Evolutionary conservation across 2,113 vertebrate genomes (phyloP).

Genomic region (Corvus moneduloides): DNA sequence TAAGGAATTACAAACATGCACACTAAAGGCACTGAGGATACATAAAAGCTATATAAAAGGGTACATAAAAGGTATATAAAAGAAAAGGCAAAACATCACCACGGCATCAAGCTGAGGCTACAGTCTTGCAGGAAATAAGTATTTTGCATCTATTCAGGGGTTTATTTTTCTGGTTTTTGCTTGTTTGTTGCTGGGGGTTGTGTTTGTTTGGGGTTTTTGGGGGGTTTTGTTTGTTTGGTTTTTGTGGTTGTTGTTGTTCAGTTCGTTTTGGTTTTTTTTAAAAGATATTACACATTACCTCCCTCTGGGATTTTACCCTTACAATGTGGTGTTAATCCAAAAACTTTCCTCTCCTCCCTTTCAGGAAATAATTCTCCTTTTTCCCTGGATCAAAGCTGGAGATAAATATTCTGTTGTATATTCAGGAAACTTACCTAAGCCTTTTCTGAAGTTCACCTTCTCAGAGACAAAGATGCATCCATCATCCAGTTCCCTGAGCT

Average conservation of each 20-base stretch:
- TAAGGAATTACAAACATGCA: too few species aligned
- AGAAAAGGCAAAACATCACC: too few species aligned
- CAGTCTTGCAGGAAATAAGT: not conserved
- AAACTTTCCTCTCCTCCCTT: not conserved
- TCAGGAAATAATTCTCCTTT: not conserved
- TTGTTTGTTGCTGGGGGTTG: not conserved
- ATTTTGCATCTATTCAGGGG: not conserved
- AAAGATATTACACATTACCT: not conserved
- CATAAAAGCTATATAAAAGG: too few species aligned
- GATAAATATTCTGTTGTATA: not conserved
- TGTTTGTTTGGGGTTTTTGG: not conserved
- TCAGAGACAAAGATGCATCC: not conserved
- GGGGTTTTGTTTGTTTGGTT: too few species aligned
- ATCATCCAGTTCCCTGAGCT: not conserved
- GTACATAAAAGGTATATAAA: too few species aligned
- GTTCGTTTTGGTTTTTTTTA: not conserved
- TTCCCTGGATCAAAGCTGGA: not conserved
- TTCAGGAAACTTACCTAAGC: not conserved
- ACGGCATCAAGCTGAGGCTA: not conserved
- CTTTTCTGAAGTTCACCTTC: not conserved
- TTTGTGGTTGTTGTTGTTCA: not conserved
- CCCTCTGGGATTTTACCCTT: not conserved
- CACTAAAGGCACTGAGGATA: too few species aligned
- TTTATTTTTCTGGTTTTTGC: not conserved
- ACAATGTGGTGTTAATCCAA: not conserved